Conservation (phyloP, 2,888 invertebrate species). For the Chrysolina oricalcia region DNA sequence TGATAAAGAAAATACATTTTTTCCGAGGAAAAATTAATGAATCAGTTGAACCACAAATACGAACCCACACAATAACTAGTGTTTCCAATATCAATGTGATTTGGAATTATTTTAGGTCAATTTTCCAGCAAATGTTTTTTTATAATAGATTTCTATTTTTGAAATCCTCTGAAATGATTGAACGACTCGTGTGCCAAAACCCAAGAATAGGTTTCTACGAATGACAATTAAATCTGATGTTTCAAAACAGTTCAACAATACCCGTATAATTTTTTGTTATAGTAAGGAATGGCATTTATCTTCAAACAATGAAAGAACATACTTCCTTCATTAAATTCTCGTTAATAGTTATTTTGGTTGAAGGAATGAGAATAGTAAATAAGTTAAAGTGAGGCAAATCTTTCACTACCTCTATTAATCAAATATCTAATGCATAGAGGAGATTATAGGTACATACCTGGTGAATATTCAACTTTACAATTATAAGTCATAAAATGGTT, state of each 20-base stretch:
- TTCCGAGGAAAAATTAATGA: no score
- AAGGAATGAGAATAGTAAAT: no score
- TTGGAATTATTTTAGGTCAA: neutral
- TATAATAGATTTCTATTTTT: neutral
- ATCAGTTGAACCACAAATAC: no score
- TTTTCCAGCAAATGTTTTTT: neutral
- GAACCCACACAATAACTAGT: no score
- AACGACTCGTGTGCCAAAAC: conserved; percentile 16
- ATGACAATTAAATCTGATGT: conserved; percentile 8
- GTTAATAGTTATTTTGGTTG: neutral
- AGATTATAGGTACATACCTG: no score
- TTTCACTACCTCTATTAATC: no score
- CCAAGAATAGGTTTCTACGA: conserved; percentile 6
- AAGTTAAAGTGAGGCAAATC: no score
- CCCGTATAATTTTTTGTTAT: neutral
- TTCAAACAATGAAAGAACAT: neutral
- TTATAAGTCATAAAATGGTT: no score
- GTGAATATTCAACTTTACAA: no score
- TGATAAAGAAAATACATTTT: no score
- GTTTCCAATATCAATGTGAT: neutral
- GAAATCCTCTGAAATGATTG: conserved; percentile 16
- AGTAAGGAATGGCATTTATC: neutral
- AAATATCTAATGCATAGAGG: no score
- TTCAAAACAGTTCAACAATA: neutral
- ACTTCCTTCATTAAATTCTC: neutral